A percentile compares a stretch with the other conserved stretches of the same genome.
phyloP scores from a whole-genome alignment of 2,113 vertebrate genomes.

The Aspiorhynchus laticeps region DNA sequence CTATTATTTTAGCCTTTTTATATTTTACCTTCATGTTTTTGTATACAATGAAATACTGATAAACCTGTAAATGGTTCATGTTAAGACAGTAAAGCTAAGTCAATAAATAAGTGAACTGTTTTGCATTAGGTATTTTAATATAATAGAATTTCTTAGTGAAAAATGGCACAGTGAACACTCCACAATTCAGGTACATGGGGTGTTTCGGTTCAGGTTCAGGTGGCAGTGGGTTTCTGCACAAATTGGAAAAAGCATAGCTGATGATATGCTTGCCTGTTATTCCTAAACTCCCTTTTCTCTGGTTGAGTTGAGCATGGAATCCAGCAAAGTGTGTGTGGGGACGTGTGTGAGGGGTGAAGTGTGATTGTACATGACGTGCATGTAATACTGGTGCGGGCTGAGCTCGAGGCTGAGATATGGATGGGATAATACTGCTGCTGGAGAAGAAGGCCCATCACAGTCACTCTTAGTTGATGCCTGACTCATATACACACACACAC shows the following conservation, averaged over 20 bases:
- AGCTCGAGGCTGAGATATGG: slow-evolving; percentile 38
- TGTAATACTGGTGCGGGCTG: slow-evolving; percentile 39
- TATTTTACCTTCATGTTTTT: neutral
- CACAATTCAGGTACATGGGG: neutral
- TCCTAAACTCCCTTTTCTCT: neutral
- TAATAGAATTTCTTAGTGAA: neutral
- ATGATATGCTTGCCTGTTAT: neutral
- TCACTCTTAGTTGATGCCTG: slow-evolving; percentile 41
- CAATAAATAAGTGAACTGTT: neutral
- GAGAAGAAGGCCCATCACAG: slow-evolving; percentile 41
- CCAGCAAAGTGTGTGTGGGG: neutral
- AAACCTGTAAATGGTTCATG: neutral
- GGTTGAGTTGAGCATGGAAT: slow-evolving; percentile 8
- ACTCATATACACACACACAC: slow-evolving; percentile 17
- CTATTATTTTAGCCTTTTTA: neutral
- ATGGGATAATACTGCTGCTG: slow-evolving; percentile 46
- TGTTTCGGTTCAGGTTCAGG: neutral
- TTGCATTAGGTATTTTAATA: neutral
- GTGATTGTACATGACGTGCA: slow-evolving; percentile 49
- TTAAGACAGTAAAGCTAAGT: neutral
- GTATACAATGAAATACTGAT: neutral
- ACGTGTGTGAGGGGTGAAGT: slow-evolving; percentile 20
- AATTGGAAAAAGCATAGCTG: neutral
- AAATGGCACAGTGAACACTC: neutral
- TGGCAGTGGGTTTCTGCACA: neutral